Percentiles rank a stretch among this genome's conserved stretches.
These are phyloP conservation scores for Erpornis zantholeuca DNA, from an alignment of 2,113 vertebrate genomes.

Conservation along the genomic window DNA sequence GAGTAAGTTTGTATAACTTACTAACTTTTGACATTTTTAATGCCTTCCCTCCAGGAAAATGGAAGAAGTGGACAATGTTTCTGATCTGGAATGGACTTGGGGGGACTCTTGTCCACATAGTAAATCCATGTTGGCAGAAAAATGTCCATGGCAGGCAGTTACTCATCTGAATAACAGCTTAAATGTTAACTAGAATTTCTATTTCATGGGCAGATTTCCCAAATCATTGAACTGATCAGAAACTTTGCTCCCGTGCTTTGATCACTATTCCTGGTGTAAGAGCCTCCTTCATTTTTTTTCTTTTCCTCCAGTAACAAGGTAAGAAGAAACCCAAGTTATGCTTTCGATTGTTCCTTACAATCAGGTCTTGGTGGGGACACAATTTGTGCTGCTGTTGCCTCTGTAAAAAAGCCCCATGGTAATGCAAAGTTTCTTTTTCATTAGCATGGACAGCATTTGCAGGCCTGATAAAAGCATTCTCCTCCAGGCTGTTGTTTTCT, in stretches of 20 bases:
- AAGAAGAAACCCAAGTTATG: background rate
- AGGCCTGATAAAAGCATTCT: background rate
- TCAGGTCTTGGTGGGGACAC: background rate
- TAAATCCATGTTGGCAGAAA: background rate
- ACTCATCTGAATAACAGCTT: background rate
- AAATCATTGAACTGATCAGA: background rate
- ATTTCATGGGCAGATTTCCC: background rate
- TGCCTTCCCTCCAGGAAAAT: background rate
- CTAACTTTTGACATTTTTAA: background rate
- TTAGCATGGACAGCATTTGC: background rate
- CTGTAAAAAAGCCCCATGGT: background rate
- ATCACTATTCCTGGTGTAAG: background rate
- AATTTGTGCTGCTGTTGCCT: accelerated
- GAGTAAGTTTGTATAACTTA: background rate
- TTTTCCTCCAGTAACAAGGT: background rate
- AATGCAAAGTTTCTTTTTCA: background rate
- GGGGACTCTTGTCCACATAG: background rate
- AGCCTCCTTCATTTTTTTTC: background rate
- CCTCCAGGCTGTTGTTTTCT: background rate
- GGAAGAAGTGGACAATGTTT: background rate
- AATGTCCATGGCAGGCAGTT: background rate
- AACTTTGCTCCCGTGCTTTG: background rate
- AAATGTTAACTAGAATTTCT: background rate
- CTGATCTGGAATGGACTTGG: background rate
- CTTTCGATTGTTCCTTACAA: background rate